Percentiles rank a stretch among this genome's conserved stretches.
Conservation (phyloP, 2,797 vertebrate species). For the Columba guinea region DNA sequence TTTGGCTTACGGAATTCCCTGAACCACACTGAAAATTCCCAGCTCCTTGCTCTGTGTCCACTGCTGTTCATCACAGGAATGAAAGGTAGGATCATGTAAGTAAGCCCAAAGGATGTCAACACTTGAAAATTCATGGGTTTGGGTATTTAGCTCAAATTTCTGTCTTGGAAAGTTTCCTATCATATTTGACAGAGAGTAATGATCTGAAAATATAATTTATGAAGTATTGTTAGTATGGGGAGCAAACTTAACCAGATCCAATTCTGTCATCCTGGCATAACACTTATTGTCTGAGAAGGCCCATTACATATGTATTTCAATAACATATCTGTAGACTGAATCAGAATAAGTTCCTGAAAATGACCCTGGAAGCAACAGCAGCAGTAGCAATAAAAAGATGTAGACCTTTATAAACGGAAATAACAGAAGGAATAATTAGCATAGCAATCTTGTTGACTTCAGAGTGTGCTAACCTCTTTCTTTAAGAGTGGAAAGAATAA, state of each 20-base stretch:
- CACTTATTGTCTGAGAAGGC: not conserved
- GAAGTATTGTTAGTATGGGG: not conserved
- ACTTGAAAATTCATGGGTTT: not conserved
- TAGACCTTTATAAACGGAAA: slow-evolving; percentile 9
- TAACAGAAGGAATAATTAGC: slow-evolving; percentile 9
- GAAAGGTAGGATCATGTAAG: not conserved
- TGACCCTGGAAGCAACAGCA: not conserved
- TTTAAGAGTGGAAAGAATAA: not conserved
- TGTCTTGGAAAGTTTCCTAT: not conserved
- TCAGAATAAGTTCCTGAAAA: slow-evolving; percentile 6
- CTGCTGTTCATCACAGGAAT: not conserved
- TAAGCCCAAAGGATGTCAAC: not conserved
- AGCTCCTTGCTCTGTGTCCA: not conserved
- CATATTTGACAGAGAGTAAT: not conserved
- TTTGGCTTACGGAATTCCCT: not conserved
- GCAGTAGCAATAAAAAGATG: not conserved
- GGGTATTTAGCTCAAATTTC: not conserved
- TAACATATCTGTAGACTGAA: not conserved
- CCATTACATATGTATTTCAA: not conserved
- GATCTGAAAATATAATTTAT: not conserved
- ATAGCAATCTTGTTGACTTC: not conserved
- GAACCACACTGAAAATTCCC: not conserved
- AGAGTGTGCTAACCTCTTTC: not conserved
- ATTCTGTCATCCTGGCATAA: not conserved
- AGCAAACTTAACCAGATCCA: not conserved